Evolutionary conservation across 2,888 invertebrate species (phyloP).

Genomic region (Coremacera marginata): DNA sequence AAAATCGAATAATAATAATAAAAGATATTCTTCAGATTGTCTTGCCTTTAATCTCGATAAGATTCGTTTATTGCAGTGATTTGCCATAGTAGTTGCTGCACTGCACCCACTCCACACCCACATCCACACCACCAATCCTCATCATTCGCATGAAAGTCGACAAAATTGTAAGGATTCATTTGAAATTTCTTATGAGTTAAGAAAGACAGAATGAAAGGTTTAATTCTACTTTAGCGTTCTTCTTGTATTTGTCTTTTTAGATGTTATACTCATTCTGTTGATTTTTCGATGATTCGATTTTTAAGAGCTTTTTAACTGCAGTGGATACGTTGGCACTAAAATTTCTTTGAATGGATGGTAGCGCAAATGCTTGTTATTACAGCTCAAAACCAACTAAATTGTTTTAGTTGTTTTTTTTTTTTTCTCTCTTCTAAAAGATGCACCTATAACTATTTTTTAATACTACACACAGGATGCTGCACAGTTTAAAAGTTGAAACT

Average conservation of each 20-base stretch:
- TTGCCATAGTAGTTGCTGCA: neutral
- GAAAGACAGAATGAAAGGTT: neutral
- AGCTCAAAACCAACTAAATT: too few relatives aligned
- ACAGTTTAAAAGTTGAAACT: too few relatives aligned
- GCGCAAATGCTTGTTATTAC: too few relatives aligned
- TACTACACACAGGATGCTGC: too few relatives aligned
- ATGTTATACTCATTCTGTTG: neutral
- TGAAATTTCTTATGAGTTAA: constrained; percentile 8
- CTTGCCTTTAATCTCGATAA: constrained; percentile 23
- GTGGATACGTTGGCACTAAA: neutral
- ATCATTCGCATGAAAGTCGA: neutral
- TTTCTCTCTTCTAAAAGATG: too few relatives aligned
- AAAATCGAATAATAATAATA: neutral
- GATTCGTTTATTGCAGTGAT: constrained; percentile 16
- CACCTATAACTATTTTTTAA: too few relatives aligned
- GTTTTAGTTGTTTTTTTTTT: too few relatives aligned
- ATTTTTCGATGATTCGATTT: constrained; percentile 11
- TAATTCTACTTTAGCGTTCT: neutral
- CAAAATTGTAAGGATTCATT: neutral
- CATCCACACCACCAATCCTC: neutral
- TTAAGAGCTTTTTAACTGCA: constrained; percentile 11
- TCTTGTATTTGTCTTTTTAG: neutral
- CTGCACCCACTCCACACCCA: neutral
- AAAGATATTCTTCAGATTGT: neutral
- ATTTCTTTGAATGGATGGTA: neutral